These are phyloP conservation scores for Vandiemenella viatica DNA, from an alignment of 2,888 invertebrate genomes.

Conservation along the genomic window DNA sequence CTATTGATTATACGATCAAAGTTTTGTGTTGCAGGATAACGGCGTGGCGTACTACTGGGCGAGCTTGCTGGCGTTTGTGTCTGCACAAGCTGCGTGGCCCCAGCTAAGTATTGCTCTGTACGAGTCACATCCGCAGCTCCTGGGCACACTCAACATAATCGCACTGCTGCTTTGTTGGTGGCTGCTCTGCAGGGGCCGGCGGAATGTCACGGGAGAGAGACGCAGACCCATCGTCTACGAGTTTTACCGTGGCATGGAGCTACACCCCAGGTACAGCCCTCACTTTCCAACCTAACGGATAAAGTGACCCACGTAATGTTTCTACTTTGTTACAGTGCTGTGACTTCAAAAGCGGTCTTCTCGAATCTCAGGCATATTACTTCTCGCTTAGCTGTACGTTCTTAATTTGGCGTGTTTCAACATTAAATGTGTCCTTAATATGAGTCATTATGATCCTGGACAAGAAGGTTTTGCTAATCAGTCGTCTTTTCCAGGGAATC, in stretches of 20 bases:
- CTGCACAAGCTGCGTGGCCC: constrained; percentile 24
- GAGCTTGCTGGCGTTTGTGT: constrained; percentile 26
- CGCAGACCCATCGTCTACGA: constrained; percentile 28
- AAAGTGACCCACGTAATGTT: no score
- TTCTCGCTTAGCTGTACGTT: no score
- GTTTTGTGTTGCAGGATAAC: constrained; percentile 28
- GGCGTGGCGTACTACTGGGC: constrained; percentile 33
- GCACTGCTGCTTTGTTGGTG: constrained; percentile 7
- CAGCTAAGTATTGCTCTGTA: constrained; percentile 27
- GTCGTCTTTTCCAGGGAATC: no score
- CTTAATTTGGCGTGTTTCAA: no score
- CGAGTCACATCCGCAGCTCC: constrained; percentile 31
- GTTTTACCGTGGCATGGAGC: constrained; percentile 41
- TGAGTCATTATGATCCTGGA: no score
- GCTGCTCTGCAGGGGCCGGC: constrained; percentile 5
- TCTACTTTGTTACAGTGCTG: no score
- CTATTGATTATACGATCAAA: not conserved
- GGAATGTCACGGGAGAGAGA: constrained; percentile 6
- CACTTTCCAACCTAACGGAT: no score
- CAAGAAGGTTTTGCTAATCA: no score
- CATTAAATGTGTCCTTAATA: no score
- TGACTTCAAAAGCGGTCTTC: no score
- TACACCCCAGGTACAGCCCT: constrained; percentile 39
- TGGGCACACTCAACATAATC: constrained; percentile 20
- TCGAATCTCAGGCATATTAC: no score